Conservation (phyloP, 1,140 invertebrate genomes). For the Zaprionus camerounensis region DNA sequence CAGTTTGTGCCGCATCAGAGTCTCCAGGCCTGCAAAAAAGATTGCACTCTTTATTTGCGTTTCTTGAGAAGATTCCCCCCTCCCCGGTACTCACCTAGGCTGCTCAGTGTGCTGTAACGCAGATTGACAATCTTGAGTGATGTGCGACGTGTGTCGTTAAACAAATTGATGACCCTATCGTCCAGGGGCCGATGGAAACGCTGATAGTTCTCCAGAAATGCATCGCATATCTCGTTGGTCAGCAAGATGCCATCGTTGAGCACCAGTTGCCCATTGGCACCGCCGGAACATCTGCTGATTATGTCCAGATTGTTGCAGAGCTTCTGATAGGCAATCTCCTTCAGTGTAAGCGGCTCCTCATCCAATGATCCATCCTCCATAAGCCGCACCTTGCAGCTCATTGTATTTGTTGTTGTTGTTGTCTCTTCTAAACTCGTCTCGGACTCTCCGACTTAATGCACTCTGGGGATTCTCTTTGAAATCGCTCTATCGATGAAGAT, state of each 20-base stretch:
- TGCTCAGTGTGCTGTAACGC: conserved; percentile 88
- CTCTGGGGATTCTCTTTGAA: background rate
- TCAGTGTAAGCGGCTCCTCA: conserved; percentile 84
- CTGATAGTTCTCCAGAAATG: conserved; percentile 89
- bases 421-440: background rate
- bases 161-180: conserved; percentile 89
- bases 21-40: conserved; percentile 84
- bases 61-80: background rate
- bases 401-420: conserved; percentile 44
- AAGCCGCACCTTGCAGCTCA: conserved; percentile 84
- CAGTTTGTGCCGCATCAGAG: conserved; percentile 89
- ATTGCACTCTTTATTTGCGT: background rate
- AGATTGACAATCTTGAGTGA: conserved; percentile 89
- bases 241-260: conserved; percentile 68
- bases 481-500: background rate
- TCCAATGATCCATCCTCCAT: conserved; percentile 81
- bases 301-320: conserved; percentile 88
- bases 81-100: conserved; percentile 41
- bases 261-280: conserved; percentile 46
- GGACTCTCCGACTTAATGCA: conserved; percentile 28
- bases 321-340: conserved; percentile 88
- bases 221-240: conserved; percentile 85
- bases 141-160: conserved; percentile 88
- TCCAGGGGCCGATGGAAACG: conserved; percentile 85
- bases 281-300: conserved; percentile 83